Conservation (phyloP, 2,888 invertebrate genomes). For the Nebria salina region DNA sequence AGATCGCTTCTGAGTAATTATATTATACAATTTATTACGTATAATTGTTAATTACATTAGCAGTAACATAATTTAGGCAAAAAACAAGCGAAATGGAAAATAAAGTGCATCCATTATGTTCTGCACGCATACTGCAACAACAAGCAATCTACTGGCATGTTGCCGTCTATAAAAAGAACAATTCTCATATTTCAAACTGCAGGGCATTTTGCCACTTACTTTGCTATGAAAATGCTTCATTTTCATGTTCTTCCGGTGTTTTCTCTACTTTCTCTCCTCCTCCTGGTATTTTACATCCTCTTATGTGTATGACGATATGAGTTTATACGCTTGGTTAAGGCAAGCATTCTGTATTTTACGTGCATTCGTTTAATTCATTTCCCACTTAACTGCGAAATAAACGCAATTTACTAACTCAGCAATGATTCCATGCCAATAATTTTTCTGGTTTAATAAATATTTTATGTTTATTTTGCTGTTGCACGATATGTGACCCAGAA, state of each 20-base stretch:
- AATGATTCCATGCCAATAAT: slow-evolving; percentile 21
- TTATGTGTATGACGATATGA: neutral
- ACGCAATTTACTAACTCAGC: slow-evolving; percentile 2
- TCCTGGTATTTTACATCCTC: neutral
- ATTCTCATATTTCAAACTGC: slow-evolving; percentile 26
- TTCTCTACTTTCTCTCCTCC: neutral
- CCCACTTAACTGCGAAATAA: neutral
- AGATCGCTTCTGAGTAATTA: no score
- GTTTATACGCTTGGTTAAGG: neutral
- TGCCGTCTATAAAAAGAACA: slow-evolving; percentile 25
- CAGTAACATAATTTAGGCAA: slow-evolving; percentile 15
- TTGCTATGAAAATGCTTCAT: slow-evolving; percentile 25
- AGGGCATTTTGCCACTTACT: slow-evolving; percentile 28
- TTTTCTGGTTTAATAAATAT: slow-evolving; percentile 16
- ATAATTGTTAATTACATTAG: slow-evolving; percentile 21
- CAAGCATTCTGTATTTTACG: neutral
- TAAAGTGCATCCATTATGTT: slow-evolving; percentile 4
- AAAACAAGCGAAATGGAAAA: neutral
- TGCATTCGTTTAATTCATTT: neutral
- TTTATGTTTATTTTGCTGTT: neutral
- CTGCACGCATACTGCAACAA: slow-evolving; percentile 11
- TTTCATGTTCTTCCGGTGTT: slow-evolving; percentile 22
- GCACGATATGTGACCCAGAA: neutral
- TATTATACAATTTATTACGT: neutral
- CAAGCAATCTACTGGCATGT: slow-evolving; percentile 22